These are phyloP conservation scores for Cydia pomonella DNA, from an alignment of 1,140 invertebrate species.

Conservation along the genomic window DNA sequence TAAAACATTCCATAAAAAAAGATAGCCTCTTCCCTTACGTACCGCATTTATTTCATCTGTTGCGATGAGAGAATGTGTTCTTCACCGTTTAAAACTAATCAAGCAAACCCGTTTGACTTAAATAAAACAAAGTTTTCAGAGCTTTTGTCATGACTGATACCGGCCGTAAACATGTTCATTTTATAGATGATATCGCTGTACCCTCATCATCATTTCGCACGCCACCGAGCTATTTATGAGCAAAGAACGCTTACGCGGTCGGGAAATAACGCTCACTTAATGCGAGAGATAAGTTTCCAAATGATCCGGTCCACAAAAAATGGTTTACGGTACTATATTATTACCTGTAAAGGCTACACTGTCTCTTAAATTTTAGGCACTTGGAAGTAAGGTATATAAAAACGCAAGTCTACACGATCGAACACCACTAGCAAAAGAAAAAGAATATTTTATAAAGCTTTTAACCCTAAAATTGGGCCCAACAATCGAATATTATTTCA, in stretches of 20 bases:
- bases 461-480: too few relatives aligned
- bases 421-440: too few relatives aligned
- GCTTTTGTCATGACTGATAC: background rate
- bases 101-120: too few relatives aligned
- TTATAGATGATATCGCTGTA: conserved; percentile 2
- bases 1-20: too few relatives aligned
- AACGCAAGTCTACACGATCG: background rate
- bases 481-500: too few relatives aligned
- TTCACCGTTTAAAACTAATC: too few relatives aligned
- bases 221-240: conserved; percentile 21
- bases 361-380: background rate
- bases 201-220: conserved; percentile 5
- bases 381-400: background rate
- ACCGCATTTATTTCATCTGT: too few relatives aligned
- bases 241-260: conserved; percentile 2
- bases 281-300: conserved; percentile 25
- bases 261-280: conserved; percentile 22
- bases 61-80: too few relatives aligned
- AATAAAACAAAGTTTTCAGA: too few relatives aligned
- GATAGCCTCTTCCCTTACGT: too few relatives aligned
- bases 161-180: background rate
- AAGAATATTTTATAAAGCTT: too few relatives aligned
- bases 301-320: conserved; percentile 20
- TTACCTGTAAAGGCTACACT: background rate
- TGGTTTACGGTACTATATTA: conserved; percentile 15